Evolutionary conservation across 2,797 vertebrate species (phyloP).

Genomic region (Enteromius anoplus): DNA sequence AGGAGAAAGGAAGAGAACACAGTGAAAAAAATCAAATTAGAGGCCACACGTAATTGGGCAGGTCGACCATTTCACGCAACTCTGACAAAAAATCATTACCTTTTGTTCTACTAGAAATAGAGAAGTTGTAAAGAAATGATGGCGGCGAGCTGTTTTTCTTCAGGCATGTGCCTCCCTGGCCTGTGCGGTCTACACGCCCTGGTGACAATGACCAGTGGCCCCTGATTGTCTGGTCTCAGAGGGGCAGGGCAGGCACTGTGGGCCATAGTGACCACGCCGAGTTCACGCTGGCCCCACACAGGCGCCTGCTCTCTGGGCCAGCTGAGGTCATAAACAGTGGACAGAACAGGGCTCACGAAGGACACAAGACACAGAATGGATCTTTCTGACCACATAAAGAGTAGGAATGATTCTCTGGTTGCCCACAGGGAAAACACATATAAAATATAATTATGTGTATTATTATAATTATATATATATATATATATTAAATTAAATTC

Average conservation of each 20-base stretch:
- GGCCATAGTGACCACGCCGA: conserved; percentile 49
- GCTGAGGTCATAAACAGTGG: conserved; percentile 64
- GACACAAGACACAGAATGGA: conserved; percentile 46
- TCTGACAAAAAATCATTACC: conserved; percentile 27
- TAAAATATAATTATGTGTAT: too few relatives aligned
- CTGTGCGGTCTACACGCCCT: conserved; percentile 42
- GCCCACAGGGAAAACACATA: conserved; percentile 43
- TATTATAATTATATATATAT: too few relatives aligned
- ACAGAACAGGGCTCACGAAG: conserved; percentile 37
- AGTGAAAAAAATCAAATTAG: conserved; percentile 5
- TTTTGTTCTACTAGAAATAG: conserved; percentile 2
- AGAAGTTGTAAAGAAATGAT: conserved; percentile 52
- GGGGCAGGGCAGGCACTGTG: conserved; percentile 55
- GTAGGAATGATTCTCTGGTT: conserved; percentile 41
- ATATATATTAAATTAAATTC: too few relatives aligned
- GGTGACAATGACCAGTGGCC: conserved; percentile 52
- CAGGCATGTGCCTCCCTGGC: conserved; percentile 39
- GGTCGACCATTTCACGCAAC: not conserved
- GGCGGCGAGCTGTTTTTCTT: conserved; percentile 42
- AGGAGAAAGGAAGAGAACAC: conserved; percentile 9
- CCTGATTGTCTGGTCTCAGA: conserved; percentile 63
- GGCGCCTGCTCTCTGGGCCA: conserved; percentile 73
- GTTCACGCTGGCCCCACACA: conserved; percentile 68
- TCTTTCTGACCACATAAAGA: conserved; percentile 57
- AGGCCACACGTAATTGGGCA: not conserved